Evolutionary conservation across 2,797 vertebrate species (phyloP).

Genomic region (Iguana delicatissima): DNA sequence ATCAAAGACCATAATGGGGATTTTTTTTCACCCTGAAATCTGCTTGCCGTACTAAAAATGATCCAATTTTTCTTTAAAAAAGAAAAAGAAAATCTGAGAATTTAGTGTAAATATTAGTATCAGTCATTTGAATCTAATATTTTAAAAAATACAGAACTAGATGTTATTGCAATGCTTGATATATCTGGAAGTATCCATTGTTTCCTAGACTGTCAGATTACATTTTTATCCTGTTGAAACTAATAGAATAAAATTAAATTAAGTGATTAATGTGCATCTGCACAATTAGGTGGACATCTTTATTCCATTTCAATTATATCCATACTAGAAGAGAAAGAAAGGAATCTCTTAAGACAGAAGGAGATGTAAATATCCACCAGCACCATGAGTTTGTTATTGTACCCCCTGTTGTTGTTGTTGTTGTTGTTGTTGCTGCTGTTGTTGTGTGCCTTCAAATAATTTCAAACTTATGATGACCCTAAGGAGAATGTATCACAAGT

Average conservation of each 20-base stretch:
- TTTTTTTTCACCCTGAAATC: conserved; percentile 51
- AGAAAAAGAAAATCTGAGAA: not conserved
- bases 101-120: conserved; percentile 57
- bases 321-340: conserved; percentile 60
- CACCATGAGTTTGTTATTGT: not conserved
- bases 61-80: conserved; percentile 19
- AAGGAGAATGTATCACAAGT: too few relatives aligned
- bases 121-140: conserved; percentile 33
- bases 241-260: conserved; percentile 70
- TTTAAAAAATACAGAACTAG: not conserved
- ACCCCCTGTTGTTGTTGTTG: too few relatives aligned
- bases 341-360: conserved; percentile 30
- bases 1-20: conserved; percentile 46
- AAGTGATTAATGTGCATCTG: conserved; percentile 69
- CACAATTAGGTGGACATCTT: conserved; percentile 69
- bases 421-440: too few relatives aligned
- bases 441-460: too few relatives aligned
- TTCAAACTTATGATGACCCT: too few relatives aligned
- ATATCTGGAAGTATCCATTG: conserved; percentile 43
- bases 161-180: not conserved
- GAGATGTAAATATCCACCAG: conserved; percentile 30
- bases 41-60: conserved; percentile 56
- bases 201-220: conserved; percentile 61
- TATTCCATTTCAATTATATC: conserved; percentile 58
- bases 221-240: conserved; percentile 59